Conservation (phyloP, 2,113 vertebrate species). For the Mus musculus region DNA sequence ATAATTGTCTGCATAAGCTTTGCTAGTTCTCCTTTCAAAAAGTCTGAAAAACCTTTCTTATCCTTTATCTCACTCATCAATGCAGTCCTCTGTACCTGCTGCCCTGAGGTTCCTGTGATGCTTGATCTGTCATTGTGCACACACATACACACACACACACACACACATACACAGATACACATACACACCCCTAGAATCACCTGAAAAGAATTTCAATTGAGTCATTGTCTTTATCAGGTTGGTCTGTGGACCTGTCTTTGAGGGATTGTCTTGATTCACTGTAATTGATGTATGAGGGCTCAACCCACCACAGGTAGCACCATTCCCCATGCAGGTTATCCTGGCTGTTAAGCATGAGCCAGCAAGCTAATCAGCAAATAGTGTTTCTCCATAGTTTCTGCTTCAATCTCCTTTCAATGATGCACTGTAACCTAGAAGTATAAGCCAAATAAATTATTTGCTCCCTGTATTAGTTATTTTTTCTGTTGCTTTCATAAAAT, state of each 20-base stretch:
- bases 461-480: not conserved
- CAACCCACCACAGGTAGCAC: not conserved
- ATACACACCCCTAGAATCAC: not conserved
- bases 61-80: not conserved
- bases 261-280: not conserved
- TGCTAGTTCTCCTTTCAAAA: not conserved
- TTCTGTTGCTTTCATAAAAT: not conserved
- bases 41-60: not conserved
- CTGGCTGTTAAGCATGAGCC: not conserved
- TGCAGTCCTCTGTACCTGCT: not conserved
- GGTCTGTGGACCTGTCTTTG: not conserved
- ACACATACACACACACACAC: too few species aligned
- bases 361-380: not conserved
- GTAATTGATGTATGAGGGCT: not conserved
- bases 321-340: not conserved
- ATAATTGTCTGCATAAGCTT: not conserved
- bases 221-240: not conserved
- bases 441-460: not conserved
- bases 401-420: not conserved
- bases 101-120: not conserved
- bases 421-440: not conserved
- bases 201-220: not conserved
- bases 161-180: not conserved
- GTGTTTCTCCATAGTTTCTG: not conserved
- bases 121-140: not conserved